Base-by-base conservation (phyloP, 2,888 invertebrate genomes). In the Tuta absoluta region DNA sequence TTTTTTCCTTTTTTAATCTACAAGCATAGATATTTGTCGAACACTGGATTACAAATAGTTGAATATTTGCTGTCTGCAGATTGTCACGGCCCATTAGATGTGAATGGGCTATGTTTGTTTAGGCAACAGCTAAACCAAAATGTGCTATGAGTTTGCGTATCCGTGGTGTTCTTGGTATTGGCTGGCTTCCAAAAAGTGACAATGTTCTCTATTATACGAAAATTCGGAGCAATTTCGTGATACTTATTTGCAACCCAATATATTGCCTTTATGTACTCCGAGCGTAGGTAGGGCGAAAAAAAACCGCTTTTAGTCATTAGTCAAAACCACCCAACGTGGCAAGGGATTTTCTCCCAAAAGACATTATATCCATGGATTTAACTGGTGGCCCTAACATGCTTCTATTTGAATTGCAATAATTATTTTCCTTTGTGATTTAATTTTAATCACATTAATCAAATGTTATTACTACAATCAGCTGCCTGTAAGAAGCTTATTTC, bases 61-160 rank as follows among this genome's bases (percentile, higher is more conserved):
- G 17, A n/a, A 45, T 45, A 17, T 45, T 45, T 45, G 45, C 4
- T n/a, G 1, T 0, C 5, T 17, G 45, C 4, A 45, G 45, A 45
- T 45, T 45, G 45, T 45, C 45, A 17, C 45, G 45, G n/a, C n/a
- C 45, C 17, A 59, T 41, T 62, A 23, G 45, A 57, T 19, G 17
- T 33, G 53, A 58, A 51, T n/a, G 59, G 62, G 62, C 62, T 62
- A 59, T 64, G 64, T 38, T 37, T 28, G 11, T 12, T 23, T 38
- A 56, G 21, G 37, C 49, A 58, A 19, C 28, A 8, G 7, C 17
- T 24, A 12, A 49, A 59, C 53, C 19, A 59, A 38, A 17, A 10
- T 49, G 12, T 10, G 53, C 41, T 41, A 53, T 45, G 45, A 45
- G n/a, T 45, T 45, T 45, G 45, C 45, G 45, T 17, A 45, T 17